phyloP scores from a whole-genome alignment of 2,888 invertebrate species.

The Clitarchus hookeri region DNA sequence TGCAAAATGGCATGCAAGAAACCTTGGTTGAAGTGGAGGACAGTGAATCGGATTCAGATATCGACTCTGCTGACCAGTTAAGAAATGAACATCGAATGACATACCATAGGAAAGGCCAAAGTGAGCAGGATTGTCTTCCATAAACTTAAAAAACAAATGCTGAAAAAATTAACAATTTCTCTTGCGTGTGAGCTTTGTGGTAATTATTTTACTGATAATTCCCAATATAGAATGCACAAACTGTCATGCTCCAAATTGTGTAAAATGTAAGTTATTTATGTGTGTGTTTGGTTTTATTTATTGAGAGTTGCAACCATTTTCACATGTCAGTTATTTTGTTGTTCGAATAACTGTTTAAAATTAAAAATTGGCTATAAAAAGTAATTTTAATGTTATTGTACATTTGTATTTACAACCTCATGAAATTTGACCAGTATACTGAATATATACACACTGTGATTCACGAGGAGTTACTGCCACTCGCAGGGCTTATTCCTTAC shows the following conservation, averaged over 20 bases:
- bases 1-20: background rate
- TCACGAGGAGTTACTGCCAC: too few species aligned
- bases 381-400: too few species aligned
- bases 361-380: too few species aligned
- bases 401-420: too few species aligned
- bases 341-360: too few species aligned
- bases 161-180: background rate
- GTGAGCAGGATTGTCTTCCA: background rate
- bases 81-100: background rate
- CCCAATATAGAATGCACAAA: background rate
- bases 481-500: too few species aligned
- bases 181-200: background rate
- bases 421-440: too few species aligned
- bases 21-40: background rate
- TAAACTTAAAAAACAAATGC: background rate
- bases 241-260: background rate
- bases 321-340: too few species aligned
- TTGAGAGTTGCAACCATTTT: background rate
- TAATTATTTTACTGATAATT: background rate
- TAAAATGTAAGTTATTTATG: too few species aligned
- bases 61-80: background rate
- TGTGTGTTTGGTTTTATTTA: too few species aligned
- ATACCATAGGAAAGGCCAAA: background rate
- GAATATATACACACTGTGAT: too few species aligned
- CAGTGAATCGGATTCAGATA: background rate